phyloP scores from a whole-genome alignment of 1,140 invertebrate species.

The Drosophila nasuta region DNA sequence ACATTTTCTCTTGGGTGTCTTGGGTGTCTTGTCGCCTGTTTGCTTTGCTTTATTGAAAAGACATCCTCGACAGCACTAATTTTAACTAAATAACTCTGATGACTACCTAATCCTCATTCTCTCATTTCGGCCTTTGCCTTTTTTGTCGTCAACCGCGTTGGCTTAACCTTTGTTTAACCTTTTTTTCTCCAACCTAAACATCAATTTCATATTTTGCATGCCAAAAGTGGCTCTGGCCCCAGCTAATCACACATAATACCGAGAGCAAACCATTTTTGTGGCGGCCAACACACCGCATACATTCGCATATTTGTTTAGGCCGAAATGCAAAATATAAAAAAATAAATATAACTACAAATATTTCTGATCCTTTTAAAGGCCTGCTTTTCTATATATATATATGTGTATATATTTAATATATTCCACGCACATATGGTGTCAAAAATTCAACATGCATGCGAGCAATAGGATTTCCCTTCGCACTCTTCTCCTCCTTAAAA shows the following conservation, averaged over 20 bases:
- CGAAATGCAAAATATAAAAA: slow-evolving; percentile 3
- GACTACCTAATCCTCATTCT: slow-evolving; percentile 63
- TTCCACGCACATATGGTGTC: slow-evolving; percentile 80
- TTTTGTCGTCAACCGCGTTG: slow-evolving; percentile 45
- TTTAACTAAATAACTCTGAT: slow-evolving; percentile 82
- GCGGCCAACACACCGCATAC: slow-evolving; percentile 11
- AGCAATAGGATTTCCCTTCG: slow-evolving; percentile 9
- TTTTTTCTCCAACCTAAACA: slow-evolving; percentile 12
- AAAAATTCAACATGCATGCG: slow-evolving; percentile 63
- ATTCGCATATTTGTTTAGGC: slow-evolving; percentile 68
- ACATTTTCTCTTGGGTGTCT: slow-evolving; percentile 24
- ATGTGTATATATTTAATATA: slow-evolving; percentile 71
- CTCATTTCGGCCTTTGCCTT: neutral
- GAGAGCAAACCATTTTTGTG: slow-evolving; percentile 40
- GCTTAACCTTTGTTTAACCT: slow-evolving; percentile 63
- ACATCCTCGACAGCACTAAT: slow-evolving; percentile 79
- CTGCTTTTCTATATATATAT: slow-evolving; percentile 68
- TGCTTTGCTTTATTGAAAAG: slow-evolving; percentile 67
- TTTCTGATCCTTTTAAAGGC: slow-evolving; percentile 61
- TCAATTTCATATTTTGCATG: slow-evolving; percentile 49
- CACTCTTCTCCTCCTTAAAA: too few species aligned
- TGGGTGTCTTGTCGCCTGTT: slow-evolving; percentile 29
- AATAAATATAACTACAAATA: slow-evolving; percentile 34
- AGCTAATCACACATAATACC: slow-evolving; percentile 60
- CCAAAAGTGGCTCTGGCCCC: slow-evolving; percentile 15